A percentile compares a stretch with the other conserved stretches of the same genome.
Conservation (phyloP, 2,888 invertebrate genomes). For the Pimpla rufipes region DNA sequence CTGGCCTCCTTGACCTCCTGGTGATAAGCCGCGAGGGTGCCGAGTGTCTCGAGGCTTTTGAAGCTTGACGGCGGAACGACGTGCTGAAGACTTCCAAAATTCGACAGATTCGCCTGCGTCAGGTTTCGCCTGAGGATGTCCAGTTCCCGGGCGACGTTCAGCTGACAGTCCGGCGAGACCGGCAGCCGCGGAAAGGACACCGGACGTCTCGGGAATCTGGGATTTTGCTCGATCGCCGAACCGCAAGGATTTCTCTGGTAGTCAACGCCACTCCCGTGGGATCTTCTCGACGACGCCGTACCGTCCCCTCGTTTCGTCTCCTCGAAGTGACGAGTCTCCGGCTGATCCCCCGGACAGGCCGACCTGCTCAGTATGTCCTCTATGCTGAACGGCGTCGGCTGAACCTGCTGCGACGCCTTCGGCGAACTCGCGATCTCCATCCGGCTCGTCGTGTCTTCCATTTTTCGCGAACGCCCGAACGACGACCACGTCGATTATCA, state of each 20-base stretch:
- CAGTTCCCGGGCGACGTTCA: constrained; percentile 80
- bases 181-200: constrained; percentile 74
- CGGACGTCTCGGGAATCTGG: constrained; percentile 51
- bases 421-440: constrained; percentile 76
- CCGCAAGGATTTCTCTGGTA: constrained; percentile 79
- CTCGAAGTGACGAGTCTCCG: constrained; percentile 71
- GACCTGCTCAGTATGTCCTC: constrained; percentile 83
- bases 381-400: constrained; percentile 83
- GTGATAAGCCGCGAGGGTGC: constrained; percentile 73
- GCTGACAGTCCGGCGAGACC: constrained; percentile 74
- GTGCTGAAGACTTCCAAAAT: constrained; percentile 73
- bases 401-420: constrained; percentile 74
- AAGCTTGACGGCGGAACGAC: constrained; percentile 71
- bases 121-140: constrained; percentile 81
- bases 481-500: neutral
- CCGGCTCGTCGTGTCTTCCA: constrained; percentile 77
- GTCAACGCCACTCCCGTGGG: constrained; percentile 65
- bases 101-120: constrained; percentile 80
- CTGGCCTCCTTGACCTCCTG: constrained; percentile 77
- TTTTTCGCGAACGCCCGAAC: constrained; percentile 39
- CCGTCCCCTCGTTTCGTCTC: constrained; percentile 66
- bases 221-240: constrained; percentile 70
- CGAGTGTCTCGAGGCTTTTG: constrained; percentile 78
- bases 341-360: constrained; percentile 66
- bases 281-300: constrained; percentile 80